A percentile compares a stretch with the other conserved stretches of the same genome.
These are phyloP conservation scores for Eilema sororculum DNA, from an alignment of 2,888 invertebrate genomes.

Conservation along the genomic window DNA sequence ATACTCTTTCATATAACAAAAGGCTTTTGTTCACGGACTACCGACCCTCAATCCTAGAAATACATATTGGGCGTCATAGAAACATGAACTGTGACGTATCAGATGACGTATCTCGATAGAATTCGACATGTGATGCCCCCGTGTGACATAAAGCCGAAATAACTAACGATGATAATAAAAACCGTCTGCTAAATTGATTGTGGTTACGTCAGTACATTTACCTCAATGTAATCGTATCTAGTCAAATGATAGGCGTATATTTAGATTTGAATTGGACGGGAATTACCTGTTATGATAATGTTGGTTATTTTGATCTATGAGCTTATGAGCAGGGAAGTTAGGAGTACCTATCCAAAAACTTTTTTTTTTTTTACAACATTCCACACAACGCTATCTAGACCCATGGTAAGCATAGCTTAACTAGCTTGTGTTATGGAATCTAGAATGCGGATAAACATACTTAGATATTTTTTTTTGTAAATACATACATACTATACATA, in stretches of 20 bases:
- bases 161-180: slow-evolving; percentile 1
- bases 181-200: neutral
- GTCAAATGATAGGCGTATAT: neutral
- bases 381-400: no score
- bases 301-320: no score
- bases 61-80: slow-evolving; percentile 6
- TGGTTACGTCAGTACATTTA: slow-evolving; percentile 6
- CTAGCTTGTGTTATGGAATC: no score
- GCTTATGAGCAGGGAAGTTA: no score
- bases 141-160: slow-evolving; percentile 2
- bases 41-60: slow-evolving; percentile 8
- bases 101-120: neutral
- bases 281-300: no score
- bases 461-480: no score
- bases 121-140: slow-evolving; percentile 6
- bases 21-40: slow-evolving; percentile 6
- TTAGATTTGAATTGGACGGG: neutral
- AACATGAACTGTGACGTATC: slow-evolving; percentile 5
- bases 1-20: slow-evolving; percentile 5
- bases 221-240: neutral
- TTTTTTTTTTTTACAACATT: no score
- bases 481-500: no score
- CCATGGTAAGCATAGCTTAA: no score
- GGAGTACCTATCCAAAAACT: no score
- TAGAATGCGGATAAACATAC: no score